These are phyloP conservation scores for Anarhynchus alexandrinus DNA, from an alignment of 2,113 vertebrate species.

Conservation along the genomic window DNA sequence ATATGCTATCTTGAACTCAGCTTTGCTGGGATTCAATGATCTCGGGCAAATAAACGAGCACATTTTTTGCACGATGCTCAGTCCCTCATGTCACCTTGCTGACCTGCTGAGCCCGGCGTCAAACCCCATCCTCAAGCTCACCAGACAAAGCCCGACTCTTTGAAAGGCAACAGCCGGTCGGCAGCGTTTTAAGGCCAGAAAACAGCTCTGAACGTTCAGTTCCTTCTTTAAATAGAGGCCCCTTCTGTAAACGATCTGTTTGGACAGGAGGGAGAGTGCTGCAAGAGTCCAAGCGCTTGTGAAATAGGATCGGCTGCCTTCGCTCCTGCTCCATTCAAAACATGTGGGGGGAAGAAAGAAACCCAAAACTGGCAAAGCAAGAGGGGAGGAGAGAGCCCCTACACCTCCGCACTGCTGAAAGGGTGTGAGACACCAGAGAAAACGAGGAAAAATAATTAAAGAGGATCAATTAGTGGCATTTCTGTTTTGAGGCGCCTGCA, in stretches of 20 bases:
- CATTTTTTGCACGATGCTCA: not conserved
- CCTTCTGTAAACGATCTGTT: constrained; percentile 67
- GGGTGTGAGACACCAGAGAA: not conserved
- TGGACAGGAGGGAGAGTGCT: constrained; percentile 57
- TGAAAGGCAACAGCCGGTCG: constrained; percentile 34
- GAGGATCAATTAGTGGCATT: constrained; percentile 1
- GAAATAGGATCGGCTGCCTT: constrained; percentile 58
- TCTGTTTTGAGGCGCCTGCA: not conserved
- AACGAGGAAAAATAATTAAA: not conserved
- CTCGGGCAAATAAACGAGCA: not conserved
- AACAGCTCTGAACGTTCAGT: constrained; percentile 55
- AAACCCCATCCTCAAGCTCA: not conserved
- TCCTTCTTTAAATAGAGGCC: constrained; percentile 64
- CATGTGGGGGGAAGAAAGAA: constrained; percentile 22
- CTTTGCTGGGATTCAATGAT: not conserved
- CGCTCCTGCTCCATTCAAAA: not conserved
- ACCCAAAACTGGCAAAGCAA: not conserved
- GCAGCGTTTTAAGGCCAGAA: constrained; percentile 42
- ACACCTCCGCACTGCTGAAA: rapidly evolving
- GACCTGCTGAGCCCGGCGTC: not conserved
- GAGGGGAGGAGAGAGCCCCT: not conserved
- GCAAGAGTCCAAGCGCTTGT: constrained; percentile 54
- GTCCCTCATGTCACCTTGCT: rapidly evolving
- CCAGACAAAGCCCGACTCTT: constrained; percentile 3
- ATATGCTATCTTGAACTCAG: not conserved